Evolutionary conservation across 1,140 invertebrate species (phyloP).

Genomic region (Oryctes rhinoceros): DNA sequence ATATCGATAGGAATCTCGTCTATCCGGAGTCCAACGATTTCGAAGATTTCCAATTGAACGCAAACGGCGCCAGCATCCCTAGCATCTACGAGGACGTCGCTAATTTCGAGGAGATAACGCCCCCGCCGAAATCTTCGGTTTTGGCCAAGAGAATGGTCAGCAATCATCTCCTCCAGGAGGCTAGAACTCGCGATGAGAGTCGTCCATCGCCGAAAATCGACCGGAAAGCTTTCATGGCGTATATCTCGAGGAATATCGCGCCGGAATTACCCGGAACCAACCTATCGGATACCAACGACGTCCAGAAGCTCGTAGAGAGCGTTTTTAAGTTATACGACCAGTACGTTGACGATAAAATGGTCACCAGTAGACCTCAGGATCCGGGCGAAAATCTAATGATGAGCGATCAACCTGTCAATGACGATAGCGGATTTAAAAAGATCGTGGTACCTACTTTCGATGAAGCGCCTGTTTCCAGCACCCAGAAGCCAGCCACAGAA

Average conservation of each 20-base stretch:
- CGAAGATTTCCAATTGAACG: background rate
- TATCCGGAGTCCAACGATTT: background rate
- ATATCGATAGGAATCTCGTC: constrained; percentile 1
- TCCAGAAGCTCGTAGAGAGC: background rate
- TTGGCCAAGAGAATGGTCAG: background rate
- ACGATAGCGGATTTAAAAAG: constrained; percentile 15
- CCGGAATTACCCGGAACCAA: background rate
- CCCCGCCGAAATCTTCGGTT: background rate
- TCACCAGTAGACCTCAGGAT: background rate
- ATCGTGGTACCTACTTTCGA: constrained; percentile 11
- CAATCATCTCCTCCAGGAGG: background rate
- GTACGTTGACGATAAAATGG: background rate
- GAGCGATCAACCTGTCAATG: constrained; percentile 1
- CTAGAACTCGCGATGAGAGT: background rate
- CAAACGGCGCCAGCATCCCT: background rate
- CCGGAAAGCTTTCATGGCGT: constrained; percentile 6
- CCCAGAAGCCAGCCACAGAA: background rate
- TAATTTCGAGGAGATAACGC: background rate
- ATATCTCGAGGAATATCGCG: background rate
- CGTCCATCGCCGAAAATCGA: background rate
- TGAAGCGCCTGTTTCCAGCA: background rate
- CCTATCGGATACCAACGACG: background rate
- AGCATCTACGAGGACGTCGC: background rate
- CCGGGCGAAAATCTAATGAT: background rate
- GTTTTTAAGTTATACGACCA: background rate